Evolutionary conservation across 2,888 invertebrate genomes (phyloP).

Genomic region (Sphaerophoria rueppellii): DNA sequence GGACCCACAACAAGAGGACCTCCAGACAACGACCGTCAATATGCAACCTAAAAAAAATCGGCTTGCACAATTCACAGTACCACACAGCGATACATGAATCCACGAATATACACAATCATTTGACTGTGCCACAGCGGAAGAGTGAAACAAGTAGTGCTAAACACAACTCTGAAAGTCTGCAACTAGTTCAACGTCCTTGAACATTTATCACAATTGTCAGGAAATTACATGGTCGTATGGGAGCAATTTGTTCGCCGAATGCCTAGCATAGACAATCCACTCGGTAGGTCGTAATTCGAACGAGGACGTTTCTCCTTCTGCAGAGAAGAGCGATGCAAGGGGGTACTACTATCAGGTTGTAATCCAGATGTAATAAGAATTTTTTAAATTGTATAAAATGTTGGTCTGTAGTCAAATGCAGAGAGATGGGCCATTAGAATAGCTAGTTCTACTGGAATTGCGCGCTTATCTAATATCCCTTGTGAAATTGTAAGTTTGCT

Average conservation of each 20-base stretch:
- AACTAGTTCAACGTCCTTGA: constrained; percentile 75
- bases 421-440: too few relatives aligned
- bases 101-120: constrained; percentile 27
- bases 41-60: too few relatives aligned
- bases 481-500: too few relatives aligned
- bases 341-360: too few relatives aligned
- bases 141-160: constrained; percentile 69
- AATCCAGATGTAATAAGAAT: too few relatives aligned
- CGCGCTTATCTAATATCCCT: too few relatives aligned
- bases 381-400: too few relatives aligned
- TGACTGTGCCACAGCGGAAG: constrained; percentile 33
- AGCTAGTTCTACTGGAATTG: too few relatives aligned
- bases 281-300: background rate
- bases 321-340: too few relatives aligned
- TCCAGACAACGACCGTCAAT: too few relatives aligned
- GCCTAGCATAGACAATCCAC: constrained; percentile 31
- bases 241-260: constrained; percentile 75
- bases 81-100: background rate
- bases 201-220: constrained; percentile 75
- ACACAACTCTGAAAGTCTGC: constrained; percentile 72
- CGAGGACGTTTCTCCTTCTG: background rate
- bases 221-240: constrained; percentile 76
- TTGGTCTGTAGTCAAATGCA: too few relatives aligned
- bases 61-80: constrained; percentile 7
- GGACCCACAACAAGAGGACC: too few relatives aligned